phyloP scores from a whole-genome alignment of 1,140 invertebrate genomes.

The Melitaea cinxia region DNA sequence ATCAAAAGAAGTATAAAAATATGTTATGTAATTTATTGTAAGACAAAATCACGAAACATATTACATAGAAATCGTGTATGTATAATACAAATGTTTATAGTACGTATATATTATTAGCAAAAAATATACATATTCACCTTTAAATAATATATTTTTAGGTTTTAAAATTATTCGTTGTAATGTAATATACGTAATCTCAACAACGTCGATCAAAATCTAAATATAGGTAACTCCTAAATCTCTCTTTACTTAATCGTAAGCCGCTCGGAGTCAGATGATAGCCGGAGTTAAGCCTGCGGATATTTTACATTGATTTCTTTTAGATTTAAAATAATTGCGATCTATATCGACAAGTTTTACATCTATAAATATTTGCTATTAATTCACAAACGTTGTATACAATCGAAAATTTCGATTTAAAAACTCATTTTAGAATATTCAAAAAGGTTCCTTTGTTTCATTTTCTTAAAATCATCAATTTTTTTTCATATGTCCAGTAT shows the following conservation, averaged over 20 bases:
- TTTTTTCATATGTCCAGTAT: not conserved
- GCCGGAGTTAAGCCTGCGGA: too few relatives aligned
- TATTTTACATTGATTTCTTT: not conserved
- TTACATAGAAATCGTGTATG: too few relatives aligned
- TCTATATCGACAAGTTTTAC: not conserved
- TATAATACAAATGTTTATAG: too few relatives aligned
- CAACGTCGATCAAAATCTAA: too few relatives aligned
- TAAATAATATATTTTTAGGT: too few relatives aligned
- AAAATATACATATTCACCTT: too few relatives aligned
- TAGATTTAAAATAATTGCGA: not conserved
- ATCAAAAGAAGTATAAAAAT: too few relatives aligned
- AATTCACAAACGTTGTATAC: not conserved
- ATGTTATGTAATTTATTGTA: too few relatives aligned
- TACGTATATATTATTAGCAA: too few relatives aligned
- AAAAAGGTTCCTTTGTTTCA: not conserved
- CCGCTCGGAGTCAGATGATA: not conserved
- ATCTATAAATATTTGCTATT: not conserved
- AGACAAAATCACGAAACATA: too few relatives aligned
- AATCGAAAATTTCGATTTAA: not conserved
- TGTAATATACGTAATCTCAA: not conserved
- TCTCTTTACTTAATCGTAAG: not conserved
- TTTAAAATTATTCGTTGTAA: too few relatives aligned
- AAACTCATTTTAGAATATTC: not conserved
- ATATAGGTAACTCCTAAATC: not conserved
- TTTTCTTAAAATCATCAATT: not conserved